phyloP scores from a whole-genome alignment of 2,797 vertebrate species.

The Allobates femoralis region DNA sequence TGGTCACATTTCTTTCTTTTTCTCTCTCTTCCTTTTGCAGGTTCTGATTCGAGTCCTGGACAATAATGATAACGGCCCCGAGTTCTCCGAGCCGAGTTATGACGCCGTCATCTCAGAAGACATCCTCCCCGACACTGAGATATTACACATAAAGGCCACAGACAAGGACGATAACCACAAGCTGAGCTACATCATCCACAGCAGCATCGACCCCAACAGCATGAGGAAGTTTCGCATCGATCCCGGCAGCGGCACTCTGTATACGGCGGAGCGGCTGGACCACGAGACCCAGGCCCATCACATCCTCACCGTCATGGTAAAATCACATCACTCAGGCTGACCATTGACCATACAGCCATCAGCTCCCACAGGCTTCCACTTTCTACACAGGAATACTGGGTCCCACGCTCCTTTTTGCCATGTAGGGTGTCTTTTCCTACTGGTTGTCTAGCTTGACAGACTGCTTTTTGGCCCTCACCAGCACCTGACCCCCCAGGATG shows the following conservation, averaged over 20 bases:
- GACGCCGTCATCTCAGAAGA: constrained; percentile 93
- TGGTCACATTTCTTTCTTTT: not conserved
- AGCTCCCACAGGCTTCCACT: too few species aligned
- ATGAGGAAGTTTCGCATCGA: constrained; percentile 91
- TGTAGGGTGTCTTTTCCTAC: too few species aligned
- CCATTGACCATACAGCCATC: too few species aligned
- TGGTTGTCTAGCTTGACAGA: too few species aligned
- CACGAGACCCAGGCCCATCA: constrained; percentile 93
- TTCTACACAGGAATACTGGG: too few species aligned
- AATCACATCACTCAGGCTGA: too few species aligned
- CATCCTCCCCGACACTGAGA: constrained; percentile 87
- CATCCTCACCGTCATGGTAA: constrained; percentile 91
- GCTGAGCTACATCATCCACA: constrained; percentile 89
- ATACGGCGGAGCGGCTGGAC: constrained; percentile 88
- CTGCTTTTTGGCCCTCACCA: too few species aligned
- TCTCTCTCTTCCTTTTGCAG: constrained; percentile 68
- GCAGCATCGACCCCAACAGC: constrained; percentile 89
- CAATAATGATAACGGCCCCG: constrained; percentile 93
- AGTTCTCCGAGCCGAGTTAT: constrained; percentile 91
- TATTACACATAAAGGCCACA: constrained; percentile 89
- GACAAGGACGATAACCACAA: constrained; percentile 91
- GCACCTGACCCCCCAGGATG: too few species aligned
- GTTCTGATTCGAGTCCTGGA: constrained; percentile 92
- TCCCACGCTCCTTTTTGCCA: too few species aligned
- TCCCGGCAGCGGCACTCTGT: constrained; percentile 84